Base-by-base conservation (phyloP, 35 echinoderm and acorn worm genomes). In the Lytechinus pictus region DNA sequence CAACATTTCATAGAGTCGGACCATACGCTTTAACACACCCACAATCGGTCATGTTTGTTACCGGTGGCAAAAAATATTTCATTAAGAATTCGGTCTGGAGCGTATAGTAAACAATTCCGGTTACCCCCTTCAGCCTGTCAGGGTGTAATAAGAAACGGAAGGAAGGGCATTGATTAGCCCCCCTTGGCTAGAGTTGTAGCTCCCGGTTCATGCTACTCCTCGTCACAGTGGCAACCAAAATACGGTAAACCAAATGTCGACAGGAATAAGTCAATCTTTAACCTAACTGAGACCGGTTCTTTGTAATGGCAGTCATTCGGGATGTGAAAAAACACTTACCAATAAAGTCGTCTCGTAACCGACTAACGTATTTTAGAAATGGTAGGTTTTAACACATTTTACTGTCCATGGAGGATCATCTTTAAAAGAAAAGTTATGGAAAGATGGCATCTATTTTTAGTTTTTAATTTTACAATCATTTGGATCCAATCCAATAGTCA, bases 101-200 rank as follows among this genome's bases (percentile, higher is more conserved):
- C 9, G 52, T 90, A 90, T 52, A 90, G 88, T 90, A 90, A 90
- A 90, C 88, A 90, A 90, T 90, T 90, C 88, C 88, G 88, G 88
- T 54, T 90, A 44, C 88, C 52, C 33, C 13, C 88, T 90, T 51
- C 28, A 44, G 52, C 28, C 88, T 90, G 88, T 90, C 88, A 90
- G 88, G 28, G 88, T 28, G 33, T n/a, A 90, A 90, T 90, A 7
- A 90, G 88, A 33, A 90, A 52, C 88, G 88, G 88, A 90, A 90
- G 88, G 88, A 90, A 52, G 88, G 52, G 29, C 29, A 44, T 90
- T 90, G 29, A 52, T 90, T 52, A 90, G 88, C 52, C 88, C 88
- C 88, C 88, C 10, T 52, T 90, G 88, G 52, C 29, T 90, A 6
- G 88, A 7, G 10, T 90, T 54, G 88, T 54, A 79, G 66, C 66